Percentiles rank a stretch among this genome's conserved stretches.
These are phyloP conservation scores for Holothuria glaberrima DNA, from an alignment of 35 echinoderm and acorn worm genomes.

Conservation along the genomic window DNA sequence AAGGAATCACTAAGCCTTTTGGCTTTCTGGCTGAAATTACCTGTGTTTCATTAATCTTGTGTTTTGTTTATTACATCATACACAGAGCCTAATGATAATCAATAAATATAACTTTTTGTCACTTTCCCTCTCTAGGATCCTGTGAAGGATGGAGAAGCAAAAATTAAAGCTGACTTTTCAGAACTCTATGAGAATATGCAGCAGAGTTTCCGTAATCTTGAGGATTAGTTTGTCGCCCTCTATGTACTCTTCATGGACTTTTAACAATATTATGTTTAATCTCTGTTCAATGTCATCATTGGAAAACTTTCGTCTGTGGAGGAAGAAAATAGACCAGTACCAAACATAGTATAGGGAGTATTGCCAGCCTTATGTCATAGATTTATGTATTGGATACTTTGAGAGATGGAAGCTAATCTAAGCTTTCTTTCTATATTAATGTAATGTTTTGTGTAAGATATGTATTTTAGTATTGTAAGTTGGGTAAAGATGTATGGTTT, in stretches of 20 bases:
- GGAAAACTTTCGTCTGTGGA: no score
- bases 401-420: no score
- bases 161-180: slow-evolving; percentile 93
- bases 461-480: no score
- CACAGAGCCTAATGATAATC: neutral
- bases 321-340: no score
- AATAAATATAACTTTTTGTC: neutral
- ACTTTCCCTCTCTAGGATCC: slow-evolving; percentile 76
- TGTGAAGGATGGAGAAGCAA: slow-evolving; percentile 97
- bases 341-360: no score
- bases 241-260: neutral
- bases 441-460: no score
- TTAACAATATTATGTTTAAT: neutral
- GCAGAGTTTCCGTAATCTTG: slow-evolving; percentile 86
- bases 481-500: no score
- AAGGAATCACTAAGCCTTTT: no score
- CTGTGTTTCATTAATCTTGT: neutral
- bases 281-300: no score
- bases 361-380: no score
- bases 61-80: neutral
- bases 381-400: no score
- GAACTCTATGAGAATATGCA: slow-evolving; percentile 85
- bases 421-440: no score
- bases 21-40: neutral
- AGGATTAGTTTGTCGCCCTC: slow-evolving; percentile 70